Evolutionary conservation across 2,797 vertebrate species (phyloP), one percentile per base, ranked within the genome.

Genomic region (Premnoplex brunnescens): DNA sequence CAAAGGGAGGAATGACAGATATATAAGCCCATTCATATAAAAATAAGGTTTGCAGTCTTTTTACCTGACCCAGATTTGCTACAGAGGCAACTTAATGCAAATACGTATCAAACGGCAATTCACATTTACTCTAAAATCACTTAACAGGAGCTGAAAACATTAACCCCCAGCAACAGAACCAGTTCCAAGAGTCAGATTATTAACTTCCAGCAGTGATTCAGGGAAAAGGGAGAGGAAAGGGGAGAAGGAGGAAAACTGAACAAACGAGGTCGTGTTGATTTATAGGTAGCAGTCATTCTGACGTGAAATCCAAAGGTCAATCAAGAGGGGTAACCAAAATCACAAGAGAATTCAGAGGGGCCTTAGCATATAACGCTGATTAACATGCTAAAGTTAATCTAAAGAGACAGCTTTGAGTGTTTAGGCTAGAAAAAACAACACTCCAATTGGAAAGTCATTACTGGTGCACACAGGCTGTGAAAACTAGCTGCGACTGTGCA

Each of bases 91-190:
- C 87, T 95, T 90, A 93, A 96, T 96, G 88, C 92, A 96, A 97
- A 96, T 90, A 82, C 0, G 1, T 89, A 86, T 88, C 82, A 93
- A 96, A 96, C 4, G 10, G 93, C 90, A 95, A 95, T 92, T 91
- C 94, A 78, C 73, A 78, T 96, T 97, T 93, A 90, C 55, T 95
- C 89, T 78, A 77, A 91, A 91, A 94, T 94, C 69, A 75, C 74
- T 95, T 95, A 88, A 95, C 34, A 3, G 91, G 75, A 92, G 91
- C 91, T 91, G 95, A 97, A 96, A 96, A 97, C 96, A 97, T 97
- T 97, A 97, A 97, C 90, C 93, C 95, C 94, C 97, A 97, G 97
- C 96, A 97, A 96, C 96, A 95, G 96, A 97, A 97, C 96, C 97
- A 96, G 95, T 96, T 96, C 90, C 41, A 86, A 95, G 92, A 97